These are phyloP conservation scores for Drosophila austrosaltans DNA, from an alignment of 2,888 invertebrate genomes.

Conservation along the genomic window DNA sequence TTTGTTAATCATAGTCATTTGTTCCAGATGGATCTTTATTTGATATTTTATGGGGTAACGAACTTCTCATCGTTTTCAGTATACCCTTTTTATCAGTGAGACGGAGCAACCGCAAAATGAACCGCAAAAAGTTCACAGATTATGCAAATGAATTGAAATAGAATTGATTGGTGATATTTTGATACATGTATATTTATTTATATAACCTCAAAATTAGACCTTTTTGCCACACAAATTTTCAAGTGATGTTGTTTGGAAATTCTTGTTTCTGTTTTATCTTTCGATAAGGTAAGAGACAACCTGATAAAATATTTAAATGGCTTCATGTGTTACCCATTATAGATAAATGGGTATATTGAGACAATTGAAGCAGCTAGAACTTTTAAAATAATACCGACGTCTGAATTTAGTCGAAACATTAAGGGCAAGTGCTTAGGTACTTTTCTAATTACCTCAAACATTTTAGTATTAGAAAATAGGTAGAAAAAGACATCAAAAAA, in stretches of 20 bases:
- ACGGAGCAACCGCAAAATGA: slow-evolving; percentile 14
- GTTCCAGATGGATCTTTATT: no score
- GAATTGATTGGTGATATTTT: background rate
- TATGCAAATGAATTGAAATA: slow-evolving; percentile 18
- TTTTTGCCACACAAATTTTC: slow-evolving; percentile 17
- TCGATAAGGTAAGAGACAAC: slow-evolving; percentile 24
- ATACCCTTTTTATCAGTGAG: no score
- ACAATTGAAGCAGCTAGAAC: no score
- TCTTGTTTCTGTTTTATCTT: slow-evolving; percentile 15
- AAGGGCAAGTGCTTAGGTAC: no score
- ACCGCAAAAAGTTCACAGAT: slow-evolving; percentile 42
- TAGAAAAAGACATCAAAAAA: no score
- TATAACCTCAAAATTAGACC: slow-evolving; percentile 5
- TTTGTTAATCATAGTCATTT: no score
- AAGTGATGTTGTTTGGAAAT: slow-evolving; percentile 33
- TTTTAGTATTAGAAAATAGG: no score
- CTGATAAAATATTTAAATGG: slow-evolving; percentile 57
- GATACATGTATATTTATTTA: background rate
- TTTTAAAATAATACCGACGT: no score
- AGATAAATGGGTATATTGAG: background rate
- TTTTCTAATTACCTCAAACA: no score
- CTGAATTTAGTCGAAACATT: no score
- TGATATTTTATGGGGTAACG: no score
- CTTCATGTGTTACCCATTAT: background rate
- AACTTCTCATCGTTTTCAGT: background rate